Evolutionary conservation across 2,797 vertebrate genomes (phyloP), one percentile per base, ranked within the genome.

Genomic region (Clarias laeviceps): DNA sequence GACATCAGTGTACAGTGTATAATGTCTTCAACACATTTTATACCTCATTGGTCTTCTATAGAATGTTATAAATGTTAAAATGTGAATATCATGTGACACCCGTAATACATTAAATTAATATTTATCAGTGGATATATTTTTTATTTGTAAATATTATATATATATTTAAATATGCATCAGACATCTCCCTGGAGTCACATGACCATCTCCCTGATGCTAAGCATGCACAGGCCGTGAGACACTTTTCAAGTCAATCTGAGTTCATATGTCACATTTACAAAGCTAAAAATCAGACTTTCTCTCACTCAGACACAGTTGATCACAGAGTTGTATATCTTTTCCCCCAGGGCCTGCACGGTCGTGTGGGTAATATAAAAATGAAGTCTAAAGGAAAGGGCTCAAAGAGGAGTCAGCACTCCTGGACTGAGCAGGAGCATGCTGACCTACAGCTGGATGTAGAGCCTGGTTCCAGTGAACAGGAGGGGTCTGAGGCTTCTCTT

Each of bases 371-470:
- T 84, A 86, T 84, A 87, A 92, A 87, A 77, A 99, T 99, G 98
- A 99, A 98, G 94, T 95, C 97, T 91, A 99, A 98, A 93, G 94
- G 91, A 85, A 97, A 97, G 91, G 94, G 95, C 8, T 92, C 91
- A 61, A 96, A 96, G 92, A 88, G 92, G 66, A 94, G 92, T 90
- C 92, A 94, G 86, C 94, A 91, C 86, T 88, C 90, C 34, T 91
- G 93, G 57, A 92, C 89, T 29, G 94, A 96, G 83, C 90, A 93
- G 0, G 95, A 97, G 0, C 94, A 96, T 64, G 95, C 95, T 14
- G 91, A 94, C 0, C 91, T 93, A 17, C 90, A 93, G 0, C 93
- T 93, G 70, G 91, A 92, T 77, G 86, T 92, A 0, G 96, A 97
- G 86, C 92, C 93, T 0, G 92, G 93, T 4, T 90, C 93, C 32